Percentiles rank a stretch among this genome's conserved stretches.
phyloP scores from a whole-genome alignment of 2,797 vertebrate genomes.

The Forpus xanthops region DNA sequence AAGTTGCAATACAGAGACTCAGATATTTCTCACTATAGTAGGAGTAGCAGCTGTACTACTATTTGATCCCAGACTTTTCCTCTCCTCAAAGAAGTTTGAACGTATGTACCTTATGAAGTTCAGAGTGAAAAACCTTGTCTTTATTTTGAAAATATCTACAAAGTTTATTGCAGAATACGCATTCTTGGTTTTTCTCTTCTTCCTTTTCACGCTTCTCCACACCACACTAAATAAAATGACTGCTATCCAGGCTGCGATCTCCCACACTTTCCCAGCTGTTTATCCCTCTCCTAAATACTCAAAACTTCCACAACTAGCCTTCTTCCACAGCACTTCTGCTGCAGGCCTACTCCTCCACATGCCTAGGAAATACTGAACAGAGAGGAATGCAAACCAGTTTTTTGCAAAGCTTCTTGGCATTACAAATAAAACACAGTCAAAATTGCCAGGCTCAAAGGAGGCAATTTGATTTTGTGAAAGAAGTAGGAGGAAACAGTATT shows the following conservation, averaged over 20 bases:
- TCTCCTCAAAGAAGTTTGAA: not conserved
- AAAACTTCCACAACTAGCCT: not conserved
- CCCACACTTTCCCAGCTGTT: not conserved
- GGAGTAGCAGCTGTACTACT: not conserved
- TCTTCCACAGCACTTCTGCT: not conserved
- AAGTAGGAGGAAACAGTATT: not conserved
- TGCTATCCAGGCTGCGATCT: not conserved
- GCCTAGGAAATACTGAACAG: not conserved
- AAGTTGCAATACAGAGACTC: not conserved
- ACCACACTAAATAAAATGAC: not conserved
- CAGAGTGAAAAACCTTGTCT: not conserved
- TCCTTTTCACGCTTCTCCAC: not conserved
- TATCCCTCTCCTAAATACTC: not conserved
- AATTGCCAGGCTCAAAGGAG: not conserved
- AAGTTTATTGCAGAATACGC: not conserved
- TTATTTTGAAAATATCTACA: not conserved
- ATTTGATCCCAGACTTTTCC: not conserved
- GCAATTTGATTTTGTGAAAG: not conserved
- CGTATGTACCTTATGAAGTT: not conserved
- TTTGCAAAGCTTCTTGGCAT: not conserved
- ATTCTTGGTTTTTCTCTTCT: not conserved
- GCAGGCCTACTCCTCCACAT: not conserved
- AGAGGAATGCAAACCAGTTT: not conserved
- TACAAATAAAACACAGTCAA: not conserved
- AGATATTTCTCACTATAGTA: not conserved